Evolutionary conservation across 1,140 invertebrate genomes (phyloP).

Genomic region (Teleopsis dalmanni): DNA sequence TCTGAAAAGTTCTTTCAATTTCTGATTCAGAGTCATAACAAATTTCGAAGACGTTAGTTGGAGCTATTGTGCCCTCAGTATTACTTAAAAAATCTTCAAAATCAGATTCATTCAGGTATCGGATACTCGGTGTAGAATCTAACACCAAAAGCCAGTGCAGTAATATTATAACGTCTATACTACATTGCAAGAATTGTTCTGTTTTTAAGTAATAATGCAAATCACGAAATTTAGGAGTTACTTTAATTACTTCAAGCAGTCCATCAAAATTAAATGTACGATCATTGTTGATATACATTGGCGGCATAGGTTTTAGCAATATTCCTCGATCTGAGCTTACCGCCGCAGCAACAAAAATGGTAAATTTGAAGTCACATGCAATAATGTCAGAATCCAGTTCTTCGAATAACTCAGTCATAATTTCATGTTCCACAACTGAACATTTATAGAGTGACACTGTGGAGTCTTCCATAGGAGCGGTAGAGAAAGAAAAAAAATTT

Average conservation of each 20-base stretch:
- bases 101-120: constrained; percentile 5
- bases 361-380: constrained; percentile 68
- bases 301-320: constrained; percentile 67
- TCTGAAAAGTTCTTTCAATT: no score
- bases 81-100: constrained; percentile 42
- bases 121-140: constrained; percentile 8
- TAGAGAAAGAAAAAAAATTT: no score
- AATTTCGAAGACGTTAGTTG: constrained; percentile 61
- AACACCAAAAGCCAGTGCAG: constrained; percentile 27
- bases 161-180: constrained; percentile 17
- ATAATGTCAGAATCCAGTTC: no score
- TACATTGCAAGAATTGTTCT: constrained; percentile 14
- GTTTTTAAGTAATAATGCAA: constrained; percentile 10
- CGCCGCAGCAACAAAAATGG: constrained; percentile 66
- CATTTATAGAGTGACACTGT: no score
- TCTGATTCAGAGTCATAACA: no score
- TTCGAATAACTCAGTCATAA: no score
- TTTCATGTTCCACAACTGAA: no score
- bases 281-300: constrained; percentile 56
- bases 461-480: no score
- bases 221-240: constrained; percentile 21
- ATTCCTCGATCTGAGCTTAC: constrained; percentile 66
- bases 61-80: constrained; percentile 46
- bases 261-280: constrained; percentile 56
- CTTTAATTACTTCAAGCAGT: constrained; percentile 44